Conservation (phyloP, 2,797 vertebrate species). For the Brotula barbata region DNA sequence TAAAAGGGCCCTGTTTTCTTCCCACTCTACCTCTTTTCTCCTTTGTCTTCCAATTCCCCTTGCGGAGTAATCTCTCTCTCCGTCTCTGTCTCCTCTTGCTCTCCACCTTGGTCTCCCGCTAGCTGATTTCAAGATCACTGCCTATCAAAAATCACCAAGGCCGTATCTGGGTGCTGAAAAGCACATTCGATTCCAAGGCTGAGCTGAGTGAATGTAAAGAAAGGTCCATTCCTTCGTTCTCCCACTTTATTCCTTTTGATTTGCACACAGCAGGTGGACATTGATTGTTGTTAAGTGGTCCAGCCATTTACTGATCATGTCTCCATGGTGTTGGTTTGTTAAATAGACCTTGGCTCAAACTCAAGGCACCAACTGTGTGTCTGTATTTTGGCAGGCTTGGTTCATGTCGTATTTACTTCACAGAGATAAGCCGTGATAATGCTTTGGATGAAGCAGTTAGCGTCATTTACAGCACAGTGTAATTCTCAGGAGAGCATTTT, state of each 20-base stretch:
- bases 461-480: neutral
- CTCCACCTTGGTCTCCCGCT: slow-evolving; percentile 48
- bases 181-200: slow-evolving; percentile 35
- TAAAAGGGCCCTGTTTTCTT: slow-evolving; percentile 71
- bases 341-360: slow-evolving; percentile 23
- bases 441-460: neutral
- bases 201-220: slow-evolving; percentile 59
- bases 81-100: slow-evolving; percentile 30
- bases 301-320: slow-evolving; percentile 31
- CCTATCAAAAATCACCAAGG: slow-evolving; percentile 63
- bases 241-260: slow-evolving; percentile 39
- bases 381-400: slow-evolving; percentile 26
- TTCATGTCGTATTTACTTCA: slow-evolving; percentile 42
- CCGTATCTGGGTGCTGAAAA: slow-evolving; percentile 36
- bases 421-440: slow-evolving; percentile 1
- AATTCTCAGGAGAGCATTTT: slow-evolving; percentile 18
- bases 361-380: slow-evolving; percentile 12
- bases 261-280: slow-evolving; percentile 57
- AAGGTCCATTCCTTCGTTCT: slow-evolving; percentile 34
- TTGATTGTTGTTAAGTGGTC: slow-evolving; percentile 61
- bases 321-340: slow-evolving; percentile 39
- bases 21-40: slow-evolving; percentile 69
- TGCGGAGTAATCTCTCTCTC: slow-evolving; percentile 62
- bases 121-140: slow-evolving; percentile 56
- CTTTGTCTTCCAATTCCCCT: slow-evolving; percentile 73